phyloP scores from a whole-genome alignment of 1,140 invertebrate species.

The Mactra quadrangularis region DNA sequence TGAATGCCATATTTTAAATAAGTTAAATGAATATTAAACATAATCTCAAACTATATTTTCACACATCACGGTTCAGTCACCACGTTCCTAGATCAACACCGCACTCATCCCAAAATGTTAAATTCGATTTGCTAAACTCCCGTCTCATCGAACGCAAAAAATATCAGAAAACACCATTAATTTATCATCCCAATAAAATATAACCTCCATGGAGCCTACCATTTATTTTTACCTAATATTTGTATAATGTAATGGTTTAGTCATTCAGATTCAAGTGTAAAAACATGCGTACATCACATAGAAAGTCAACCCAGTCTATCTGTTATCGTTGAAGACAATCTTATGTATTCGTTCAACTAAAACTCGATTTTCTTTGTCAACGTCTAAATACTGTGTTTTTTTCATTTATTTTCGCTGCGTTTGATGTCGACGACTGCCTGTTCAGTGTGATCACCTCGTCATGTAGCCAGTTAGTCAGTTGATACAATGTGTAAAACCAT shows the following conservation, averaged over 20 bases:
- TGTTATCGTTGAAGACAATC: constrained; percentile 18
- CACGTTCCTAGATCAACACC: too few species aligned
- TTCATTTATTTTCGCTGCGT: constrained; percentile 33
- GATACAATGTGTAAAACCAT: too few species aligned
- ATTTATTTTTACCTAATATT: background rate
- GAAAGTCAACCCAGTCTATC: background rate
- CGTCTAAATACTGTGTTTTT: constrained; percentile 24
- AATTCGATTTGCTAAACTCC: too few species aligned
- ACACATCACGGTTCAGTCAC: too few species aligned
- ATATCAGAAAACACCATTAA: background rate
- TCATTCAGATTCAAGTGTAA: constrained; percentile 9
- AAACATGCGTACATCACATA: constrained; percentile 13
- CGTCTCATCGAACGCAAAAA: too few species aligned
- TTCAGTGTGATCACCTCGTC: too few species aligned
- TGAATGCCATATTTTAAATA: too few species aligned
- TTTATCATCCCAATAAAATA: constrained; percentile 7
- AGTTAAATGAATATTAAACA: too few species aligned
- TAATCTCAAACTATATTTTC: too few species aligned
- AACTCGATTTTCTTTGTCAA: constrained; percentile 33
- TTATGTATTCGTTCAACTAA: constrained; percentile 42
- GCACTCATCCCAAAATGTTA: too few species aligned
- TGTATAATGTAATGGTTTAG: background rate
- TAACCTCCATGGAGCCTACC: background rate
- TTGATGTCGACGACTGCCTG: constrained; percentile 9
- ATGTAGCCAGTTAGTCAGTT: too few species aligned